Conservation (phyloP, 2,113 vertebrate species). For the Eulemur macaco region DNA sequence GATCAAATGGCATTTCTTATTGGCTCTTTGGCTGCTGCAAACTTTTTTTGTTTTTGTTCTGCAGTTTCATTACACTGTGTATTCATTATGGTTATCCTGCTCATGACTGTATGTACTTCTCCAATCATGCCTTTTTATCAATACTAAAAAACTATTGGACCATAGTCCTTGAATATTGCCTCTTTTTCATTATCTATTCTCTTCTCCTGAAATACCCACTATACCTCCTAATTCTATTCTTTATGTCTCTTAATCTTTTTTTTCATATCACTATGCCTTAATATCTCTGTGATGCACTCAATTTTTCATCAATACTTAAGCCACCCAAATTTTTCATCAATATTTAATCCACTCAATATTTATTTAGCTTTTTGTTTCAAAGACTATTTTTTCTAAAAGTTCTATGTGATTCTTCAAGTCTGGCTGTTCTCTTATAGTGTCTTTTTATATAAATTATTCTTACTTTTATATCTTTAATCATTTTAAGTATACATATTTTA, state of each 20-base stretch:
- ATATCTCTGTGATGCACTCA: background rate
- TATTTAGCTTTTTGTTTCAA: background rate
- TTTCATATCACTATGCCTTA: background rate
- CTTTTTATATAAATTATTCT: background rate
- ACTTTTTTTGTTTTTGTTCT: background rate
- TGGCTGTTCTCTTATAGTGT: background rate
- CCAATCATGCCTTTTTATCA: background rate
- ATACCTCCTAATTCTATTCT: background rate
- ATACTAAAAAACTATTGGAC: background rate
- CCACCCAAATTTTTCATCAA: background rate
- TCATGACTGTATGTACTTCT: background rate
- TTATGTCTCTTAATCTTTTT: background rate
- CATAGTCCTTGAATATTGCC: background rate
- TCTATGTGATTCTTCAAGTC: background rate
- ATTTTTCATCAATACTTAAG: background rate
- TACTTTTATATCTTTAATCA: conserved; percentile 10
- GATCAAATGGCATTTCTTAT: background rate
- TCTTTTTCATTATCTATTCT: background rate
- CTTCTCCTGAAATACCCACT: background rate
- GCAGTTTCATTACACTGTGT: background rate
- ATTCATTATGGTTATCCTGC: background rate
- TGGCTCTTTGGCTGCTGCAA: background rate
- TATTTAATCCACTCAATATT: background rate
- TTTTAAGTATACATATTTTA: background rate
- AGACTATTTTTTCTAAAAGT: background rate